Base-by-base conservation (phyloP, 1,140 invertebrate species). In the Colletes gigas region DNA sequence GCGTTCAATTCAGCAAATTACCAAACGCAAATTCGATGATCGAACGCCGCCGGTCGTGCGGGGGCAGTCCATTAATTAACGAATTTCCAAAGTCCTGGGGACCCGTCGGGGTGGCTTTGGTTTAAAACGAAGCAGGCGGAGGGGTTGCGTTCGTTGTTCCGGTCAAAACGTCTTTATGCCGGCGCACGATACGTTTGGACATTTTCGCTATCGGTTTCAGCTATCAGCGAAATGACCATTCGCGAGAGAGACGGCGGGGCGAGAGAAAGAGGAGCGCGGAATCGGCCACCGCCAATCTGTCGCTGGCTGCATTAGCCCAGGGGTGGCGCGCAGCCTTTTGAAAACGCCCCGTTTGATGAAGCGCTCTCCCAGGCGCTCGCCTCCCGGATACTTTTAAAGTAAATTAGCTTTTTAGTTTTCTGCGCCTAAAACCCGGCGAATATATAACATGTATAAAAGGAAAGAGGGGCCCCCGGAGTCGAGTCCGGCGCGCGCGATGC, bases 381-480 rank as follows among this genome's bases (percentile, higher is more conserved):
- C 80, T 67, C 82, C 52, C 83, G 82, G 88, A 92, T 93, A 93
- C 93, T 93, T 93, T 93, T 93, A 92, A 93, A 93, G 92, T 93
- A 93, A 93, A 93, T 93, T 93, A 93, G 92, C 93, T 93, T 93
- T 93, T 93, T 92, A 93, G 92, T 93, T 93, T 93, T 90, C 88
- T 88, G 86, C 88, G 90, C 88, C 88, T 88, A 91, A 92, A 93
- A 92, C 88, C 83, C 84, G 65, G 82, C 78, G 88, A 90, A 90
- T 89, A 89, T 30, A 30, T 88, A 91, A 88, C 81, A 84, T 89
- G 85, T 89, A 90, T 91, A 92, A 91, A 91, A 90, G 90, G 77
- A 86, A 30, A 90, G 50, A 50, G 90, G 83, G 83, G 82, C 30
- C 30, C 30, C 30, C 30, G 30, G 73, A 81, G 68, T 77, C 84